A percentile compares a stretch with the other conserved stretches of the same genome.
Evolutionary conservation across 2,888 invertebrate species (phyloP).

Genomic region (Lycia hirtaria): DNA sequence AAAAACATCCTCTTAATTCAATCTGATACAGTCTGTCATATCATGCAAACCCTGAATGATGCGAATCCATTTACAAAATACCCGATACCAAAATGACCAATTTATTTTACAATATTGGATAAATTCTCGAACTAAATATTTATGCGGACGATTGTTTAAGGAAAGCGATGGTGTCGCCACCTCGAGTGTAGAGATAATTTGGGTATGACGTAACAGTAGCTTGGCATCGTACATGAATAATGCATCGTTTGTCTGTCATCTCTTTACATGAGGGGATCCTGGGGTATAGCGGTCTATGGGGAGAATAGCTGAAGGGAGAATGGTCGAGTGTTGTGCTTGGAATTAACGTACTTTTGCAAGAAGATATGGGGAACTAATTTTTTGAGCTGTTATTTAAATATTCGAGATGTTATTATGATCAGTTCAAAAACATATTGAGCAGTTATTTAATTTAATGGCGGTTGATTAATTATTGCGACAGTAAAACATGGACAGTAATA

Average conservation of each 20-base stretch:
- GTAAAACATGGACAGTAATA: no score
- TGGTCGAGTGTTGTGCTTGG: not conserved
- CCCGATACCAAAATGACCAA: not conserved
- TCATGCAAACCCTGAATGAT: slow-evolving; percentile 15
- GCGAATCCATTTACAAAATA: slow-evolving; percentile 21
- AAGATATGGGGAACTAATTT: no score
- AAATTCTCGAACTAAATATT: not conserved
- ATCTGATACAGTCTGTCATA: slow-evolving; percentile 12
- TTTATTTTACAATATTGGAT: not conserved
- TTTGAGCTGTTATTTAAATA: no score
- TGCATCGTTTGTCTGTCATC: slow-evolving; percentile 20
- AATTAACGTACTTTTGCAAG: no score
- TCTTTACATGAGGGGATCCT: slow-evolving; percentile 1
- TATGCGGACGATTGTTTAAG: not conserved
- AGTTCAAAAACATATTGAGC: no score
- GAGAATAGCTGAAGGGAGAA: not conserved
- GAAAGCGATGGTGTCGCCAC: not conserved
- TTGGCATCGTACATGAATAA: slow-evolving; percentile 24
- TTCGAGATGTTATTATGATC: no score
- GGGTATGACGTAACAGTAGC: not conserved
- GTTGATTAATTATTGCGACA: no score
- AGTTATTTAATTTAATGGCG: no score
- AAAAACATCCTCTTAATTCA: slow-evolving; percentile 5
- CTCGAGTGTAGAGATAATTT: not conserved
- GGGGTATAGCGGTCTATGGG: not conserved